A percentile compares a stretch with the other conserved stretches of the same genome.
Evolutionary conservation across 2,113 vertebrate genomes (phyloP).

Genomic region (Caracal caracal): DNA sequence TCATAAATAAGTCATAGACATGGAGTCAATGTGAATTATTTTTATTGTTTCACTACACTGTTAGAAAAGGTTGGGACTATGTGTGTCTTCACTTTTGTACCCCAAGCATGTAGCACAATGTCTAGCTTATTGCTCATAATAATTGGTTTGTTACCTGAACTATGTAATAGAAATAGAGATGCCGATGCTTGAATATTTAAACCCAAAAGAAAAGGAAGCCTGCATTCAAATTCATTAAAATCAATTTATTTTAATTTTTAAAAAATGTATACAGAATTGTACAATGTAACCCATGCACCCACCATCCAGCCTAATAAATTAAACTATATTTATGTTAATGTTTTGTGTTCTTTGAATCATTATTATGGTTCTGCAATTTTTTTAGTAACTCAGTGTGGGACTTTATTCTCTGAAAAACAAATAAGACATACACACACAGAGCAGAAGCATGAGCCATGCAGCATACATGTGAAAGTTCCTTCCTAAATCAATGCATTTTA

Average conservation of each 20-base stretch:
- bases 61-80: not conserved
- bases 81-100: not conserved
- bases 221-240: not conserved
- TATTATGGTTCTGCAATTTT: not conserved
- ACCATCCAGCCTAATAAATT: not conserved
- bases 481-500: constrained; percentile 71
- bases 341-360: not conserved
- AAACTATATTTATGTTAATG: not conserved
- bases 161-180: not conserved
- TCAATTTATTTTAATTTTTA: not conserved
- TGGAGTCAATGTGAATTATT: not conserved
- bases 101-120: not conserved
- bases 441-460: constrained; percentile 82
- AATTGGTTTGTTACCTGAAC: not conserved
- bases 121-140: not conserved
- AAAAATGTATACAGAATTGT: not conserved
- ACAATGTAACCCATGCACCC: not conserved
- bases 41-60: not conserved
- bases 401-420: constrained; percentile 87
- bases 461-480: constrained; percentile 76
- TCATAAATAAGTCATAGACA: not conserved
- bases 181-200: not conserved
- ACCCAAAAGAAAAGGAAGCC: not conserved
- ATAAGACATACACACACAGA: not conserved
- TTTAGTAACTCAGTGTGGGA: constrained; percentile 85